Evolutionary conservation across 2,113 vertebrate species (phyloP).

Genomic region (Nannobrachium achirus): DNA sequence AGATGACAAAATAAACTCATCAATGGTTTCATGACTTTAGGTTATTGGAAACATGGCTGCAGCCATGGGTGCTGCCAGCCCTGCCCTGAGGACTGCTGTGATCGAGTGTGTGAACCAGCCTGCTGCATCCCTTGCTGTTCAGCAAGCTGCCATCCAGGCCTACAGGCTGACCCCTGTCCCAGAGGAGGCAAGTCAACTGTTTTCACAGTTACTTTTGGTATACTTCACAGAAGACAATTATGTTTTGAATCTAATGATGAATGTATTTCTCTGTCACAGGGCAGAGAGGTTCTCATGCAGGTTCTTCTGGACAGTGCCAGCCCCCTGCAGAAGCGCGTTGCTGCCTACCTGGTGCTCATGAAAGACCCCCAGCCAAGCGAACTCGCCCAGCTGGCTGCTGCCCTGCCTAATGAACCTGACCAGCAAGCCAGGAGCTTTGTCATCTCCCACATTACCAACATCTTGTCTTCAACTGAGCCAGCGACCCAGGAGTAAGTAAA

Average conservation of each 20-base stretch:
- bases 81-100: constrained; percentile 80
- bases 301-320: constrained; percentile 74
- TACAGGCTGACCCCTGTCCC: constrained; percentile 84
- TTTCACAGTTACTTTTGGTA: background rate
- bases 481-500: constrained; percentile 81
- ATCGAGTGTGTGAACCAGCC: constrained; percentile 83
- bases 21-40: constrained; percentile 61
- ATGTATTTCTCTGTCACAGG: constrained; percentile 74
- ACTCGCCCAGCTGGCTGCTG: constrained; percentile 75
- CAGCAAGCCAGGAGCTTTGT: constrained; percentile 91
- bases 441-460: constrained; percentile 88
- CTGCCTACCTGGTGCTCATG: constrained; percentile 93
- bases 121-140: constrained; percentile 78
- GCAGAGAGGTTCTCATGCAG: constrained; percentile 79
- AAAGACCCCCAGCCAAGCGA: constrained; percentile 81
- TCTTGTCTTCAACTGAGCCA: constrained; percentile 84
- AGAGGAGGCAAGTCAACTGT: constrained; percentile 80
- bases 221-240: no score
- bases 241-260: background rate
- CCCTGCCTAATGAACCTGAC: constrained; percentile 76
- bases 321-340: constrained; percentile 87
- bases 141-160: constrained; percentile 92
- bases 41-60: constrained; percentile 93
- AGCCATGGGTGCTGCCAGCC: constrained; percentile 79
- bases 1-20: background rate